Percentiles rank a stretch among this genome's conserved stretches.
Conservation (phyloP, 53 echinoderm and acorn worm species). For the Hippasteria phrygiana region DNA sequence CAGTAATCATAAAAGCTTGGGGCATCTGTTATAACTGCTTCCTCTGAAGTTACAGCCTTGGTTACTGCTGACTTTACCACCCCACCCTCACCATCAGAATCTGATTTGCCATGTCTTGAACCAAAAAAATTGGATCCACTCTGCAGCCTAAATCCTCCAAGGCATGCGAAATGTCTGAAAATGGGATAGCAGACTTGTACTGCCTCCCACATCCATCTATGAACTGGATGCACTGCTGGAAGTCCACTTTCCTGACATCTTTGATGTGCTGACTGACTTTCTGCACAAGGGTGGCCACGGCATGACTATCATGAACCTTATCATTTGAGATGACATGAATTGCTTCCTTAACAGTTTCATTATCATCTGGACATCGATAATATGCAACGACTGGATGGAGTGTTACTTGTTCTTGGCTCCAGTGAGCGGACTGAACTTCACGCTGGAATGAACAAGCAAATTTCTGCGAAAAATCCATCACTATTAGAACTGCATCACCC, state of each 20-base stretch:
- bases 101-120: slow-evolving; percentile 50
- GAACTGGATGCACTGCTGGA: slow-evolving; percentile 28
- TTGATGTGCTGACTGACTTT: neutral
- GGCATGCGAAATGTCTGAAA: slow-evolving; percentile 28
- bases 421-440: slow-evolving; percentile 40
- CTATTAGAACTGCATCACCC: slow-evolving; percentile 12
- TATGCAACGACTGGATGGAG: slow-evolving; percentile 39
- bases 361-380: slow-evolving; percentile 32
- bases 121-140: slow-evolving; percentile 55
- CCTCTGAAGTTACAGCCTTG: slow-evolving; percentile 26
- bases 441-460: slow-evolving; percentile 29
- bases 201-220: slow-evolving; percentile 52
- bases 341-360: slow-evolving; percentile 1
- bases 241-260: slow-evolving; percentile 7
- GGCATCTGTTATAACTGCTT: slow-evolving; percentile 45
- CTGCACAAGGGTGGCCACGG: slow-evolving; percentile 6
- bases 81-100: slow-evolving; percentile 56
- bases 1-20: slow-evolving; percentile 51
- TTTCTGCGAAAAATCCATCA: slow-evolving; percentile 25
- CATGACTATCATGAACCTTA: slow-evolving; percentile 23
- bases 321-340: slow-evolving; percentile 35
- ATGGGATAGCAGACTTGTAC: slow-evolving; percentile 28
- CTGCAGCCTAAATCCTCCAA: slow-evolving; percentile 39
- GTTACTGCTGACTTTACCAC: slow-evolving; percentile 40
- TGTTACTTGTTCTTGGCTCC: slow-evolving; percentile 22